Evolutionary conservation across 2,888 invertebrate species (phyloP), one percentile per base, ranked within the genome.

Genomic region (Criorhina ranunculi): DNA sequence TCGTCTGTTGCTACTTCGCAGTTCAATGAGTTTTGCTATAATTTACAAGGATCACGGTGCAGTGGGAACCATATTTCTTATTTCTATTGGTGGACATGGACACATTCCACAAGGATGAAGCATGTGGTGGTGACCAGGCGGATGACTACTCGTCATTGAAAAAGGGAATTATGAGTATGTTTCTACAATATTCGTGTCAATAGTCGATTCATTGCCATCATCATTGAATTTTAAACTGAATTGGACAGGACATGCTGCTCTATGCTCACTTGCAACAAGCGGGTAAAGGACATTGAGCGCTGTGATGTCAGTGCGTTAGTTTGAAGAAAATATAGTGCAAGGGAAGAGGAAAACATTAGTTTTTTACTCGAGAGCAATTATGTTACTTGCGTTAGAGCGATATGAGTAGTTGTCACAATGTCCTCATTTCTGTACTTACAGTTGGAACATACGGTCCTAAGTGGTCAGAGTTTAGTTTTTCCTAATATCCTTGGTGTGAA

Each of bases 21-120:
- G 80, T 62, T 80, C 67, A 80, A 69, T 80, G 69, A 75, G 29
- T 62, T 75, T 62, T 60, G 53, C 12, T 17, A 60, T 67, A 60
- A 60, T 62, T 70, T 49, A 31, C 62, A 64, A 51, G 59, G 60
- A 59, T 53, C 24, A 24, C 53, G n/a, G 46, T 44, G 37, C 62
- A 40, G 19, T 49, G 42, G 35, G 44, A 29, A 42, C 15, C 7
- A 44, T 42, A 6, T n/a, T 35, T 29, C 0, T 17, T 31, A 62
- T 19, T n/a, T 60, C 33, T 24, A 8, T 7, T n/a, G 29, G 24
- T 8, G 53, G 67, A 35, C 29, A 12, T 8, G 53, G 67, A 35
- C 24, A 42, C 42, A 55, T 55, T 55, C 19, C 42, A 9, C 12
- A 42, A 69, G 69, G 33, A 69, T 6, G 42, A 37, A 46, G 8